Conservation (phyloP, 2,797 vertebrate species). For the Intellagama lesueurii region DNA sequence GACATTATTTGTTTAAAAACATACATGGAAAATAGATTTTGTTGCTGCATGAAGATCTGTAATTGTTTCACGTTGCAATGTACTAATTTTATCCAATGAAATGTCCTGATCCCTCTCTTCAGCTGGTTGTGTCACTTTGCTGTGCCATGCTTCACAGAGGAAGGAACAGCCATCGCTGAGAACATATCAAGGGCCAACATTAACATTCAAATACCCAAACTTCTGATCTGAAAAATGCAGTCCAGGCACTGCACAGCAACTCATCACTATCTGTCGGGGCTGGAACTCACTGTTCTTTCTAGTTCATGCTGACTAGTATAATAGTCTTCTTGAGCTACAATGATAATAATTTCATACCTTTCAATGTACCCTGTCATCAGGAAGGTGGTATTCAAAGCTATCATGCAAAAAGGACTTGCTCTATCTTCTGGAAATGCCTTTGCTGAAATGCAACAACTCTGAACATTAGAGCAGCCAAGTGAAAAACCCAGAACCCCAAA, state of each 20-base stretch:
- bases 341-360: slow-evolving; percentile 32
- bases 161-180: neutral
- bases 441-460: slow-evolving; percentile 10
- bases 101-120: neutral
- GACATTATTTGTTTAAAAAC: slow-evolving; percentile 18
- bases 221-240: neutral
- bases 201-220: slow-evolving; percentile 3
- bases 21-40: neutral
- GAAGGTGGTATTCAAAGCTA: slow-evolving; percentile 37
- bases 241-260: slow-evolving; percentile 23
- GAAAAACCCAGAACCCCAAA: neutral
- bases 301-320: rapidly evolving
- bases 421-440: neutral
- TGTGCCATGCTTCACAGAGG: neutral
- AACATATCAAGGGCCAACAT: neutral
- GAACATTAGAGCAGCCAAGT: neutral
- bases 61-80: neutral
- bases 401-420: slow-evolving; percentile 27
- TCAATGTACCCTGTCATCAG: slow-evolving; percentile 20
- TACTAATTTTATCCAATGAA: neutral
- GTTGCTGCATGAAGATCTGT: neutral
- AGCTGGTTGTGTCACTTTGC: neutral
- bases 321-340: neutral
- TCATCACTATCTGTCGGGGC: rapidly evolving
- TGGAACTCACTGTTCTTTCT: slow-evolving; percentile 17